A percentile compares a stretch with the other conserved stretches of the same genome.
Conservation (phyloP, 23 tunicate genomes). For the Styela plicata region DNA sequence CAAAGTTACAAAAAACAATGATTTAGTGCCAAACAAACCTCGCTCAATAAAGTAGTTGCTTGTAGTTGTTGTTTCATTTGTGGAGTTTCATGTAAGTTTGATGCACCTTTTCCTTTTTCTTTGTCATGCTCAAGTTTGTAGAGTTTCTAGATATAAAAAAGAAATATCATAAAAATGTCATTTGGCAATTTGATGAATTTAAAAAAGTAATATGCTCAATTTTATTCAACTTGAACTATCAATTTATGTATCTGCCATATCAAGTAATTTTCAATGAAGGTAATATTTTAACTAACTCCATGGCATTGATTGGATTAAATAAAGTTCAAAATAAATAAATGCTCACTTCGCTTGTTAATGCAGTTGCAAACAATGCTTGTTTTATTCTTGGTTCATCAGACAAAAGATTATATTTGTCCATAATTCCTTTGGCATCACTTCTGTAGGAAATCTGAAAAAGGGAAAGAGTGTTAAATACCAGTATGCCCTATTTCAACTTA, state of each 20-base stretch:
- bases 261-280: too few species aligned
- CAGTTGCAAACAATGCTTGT: conserved; percentile 58
- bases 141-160: conserved; percentile 13
- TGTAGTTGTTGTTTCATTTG: conserved; percentile 50
- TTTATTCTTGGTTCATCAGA: conserved; percentile 85
- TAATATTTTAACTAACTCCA: too few species aligned
- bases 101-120: conserved; percentile 44
- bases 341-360: conserved; percentile 82
- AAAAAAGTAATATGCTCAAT: too few species aligned
- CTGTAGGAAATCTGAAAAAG: conserved; percentile 57
- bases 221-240: too few species aligned
- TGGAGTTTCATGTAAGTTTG: conserved; percentile 70
- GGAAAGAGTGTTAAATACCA: too few species aligned
- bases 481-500: too few species aligned
- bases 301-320: too few species aligned
- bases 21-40: too few species aligned
- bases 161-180: too few species aligned
- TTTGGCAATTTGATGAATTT: too few species aligned
- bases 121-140: conserved; percentile 74
- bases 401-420: conserved; percentile 82
- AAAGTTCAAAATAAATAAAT: too few species aligned
- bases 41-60: conserved; percentile 47
- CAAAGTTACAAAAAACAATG: too few species aligned
- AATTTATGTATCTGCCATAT: neutral
- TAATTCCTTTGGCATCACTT: conserved; percentile 44